Base-by-base conservation (phyloP, 2,797 vertebrate genomes). In the Brachyrhaphis roseni region DNA sequence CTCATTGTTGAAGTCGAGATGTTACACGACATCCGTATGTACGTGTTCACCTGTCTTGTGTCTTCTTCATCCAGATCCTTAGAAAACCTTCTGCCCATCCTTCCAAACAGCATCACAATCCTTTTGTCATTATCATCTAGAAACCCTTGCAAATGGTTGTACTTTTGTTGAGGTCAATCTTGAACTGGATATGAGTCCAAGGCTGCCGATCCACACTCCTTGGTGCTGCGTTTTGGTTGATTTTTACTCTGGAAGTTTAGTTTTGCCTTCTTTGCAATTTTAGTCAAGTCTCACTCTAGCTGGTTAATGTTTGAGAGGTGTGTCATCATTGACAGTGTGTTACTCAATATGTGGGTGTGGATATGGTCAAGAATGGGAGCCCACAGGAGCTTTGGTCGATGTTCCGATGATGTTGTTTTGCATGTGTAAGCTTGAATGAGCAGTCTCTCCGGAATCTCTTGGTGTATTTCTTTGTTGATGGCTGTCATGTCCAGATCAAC, bases 1-100 rank as follows among this genome's bases (percentile, higher is more conserved):
- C 11, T 47, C 53, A 31, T 66, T 57, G 62, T 36, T 76, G 74
- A 78, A 79, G 74, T 47, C 31, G 6, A 36, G 70, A 71, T 34
- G 49, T 78, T 70, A 77, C 75, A 59, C 76, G 34, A 46, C 70
- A 85, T 78, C 76, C 78, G 2, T 0, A 7, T 39, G 77, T 23
- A 8, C 55, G 39, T 86, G 77, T 78, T 74, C 75, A 46, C 74
- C 79, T 80, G 73, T 76, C 68, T 41, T 47, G 18, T 79, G 79
- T 43, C 41, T 79, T 18, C 51, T 36, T 62, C 77, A 55, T 74
- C 71, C 23, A 16, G 23, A 51, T 41, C 72, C 43, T 55, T 41
- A 0, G 57, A 71, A 76, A 71, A 12, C 12, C 34, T 59, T 57
- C 36, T 12, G 6, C 41, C 36, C 39, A 49, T 39, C 36, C 75